phyloP scores from a whole-genome alignment of 2,888 invertebrate genomes.

The Tillus elongatus region DNA sequence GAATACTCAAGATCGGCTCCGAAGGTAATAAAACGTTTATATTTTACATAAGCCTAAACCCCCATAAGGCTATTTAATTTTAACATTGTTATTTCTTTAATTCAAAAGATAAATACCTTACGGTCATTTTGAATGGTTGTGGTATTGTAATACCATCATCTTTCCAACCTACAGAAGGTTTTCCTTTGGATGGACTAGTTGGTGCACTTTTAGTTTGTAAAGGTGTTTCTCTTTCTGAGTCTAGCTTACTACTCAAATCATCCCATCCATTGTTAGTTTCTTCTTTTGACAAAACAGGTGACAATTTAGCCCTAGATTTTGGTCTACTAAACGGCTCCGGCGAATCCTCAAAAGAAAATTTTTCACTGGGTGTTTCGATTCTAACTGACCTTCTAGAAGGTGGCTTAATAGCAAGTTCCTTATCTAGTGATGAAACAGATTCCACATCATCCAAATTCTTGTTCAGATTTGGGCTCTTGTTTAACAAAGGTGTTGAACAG shows the following conservation, averaged over 20 bases:
- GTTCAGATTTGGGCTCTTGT: slow-evolving; percentile 20
- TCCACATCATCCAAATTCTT: slow-evolving; percentile 27
- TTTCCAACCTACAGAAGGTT: slow-evolving; percentile 32
- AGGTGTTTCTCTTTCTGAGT: slow-evolving; percentile 24
- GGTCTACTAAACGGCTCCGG: slow-evolving; percentile 26
- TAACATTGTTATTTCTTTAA: too few species aligned
- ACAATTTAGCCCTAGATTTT: slow-evolving; percentile 32
- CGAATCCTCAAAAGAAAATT: slow-evolving; percentile 25
- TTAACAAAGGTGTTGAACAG: slow-evolving; percentile 29
- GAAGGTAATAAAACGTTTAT: too few species aligned
- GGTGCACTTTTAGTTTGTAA: slow-evolving; percentile 48
- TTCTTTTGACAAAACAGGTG: slow-evolving; percentile 30
- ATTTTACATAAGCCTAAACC: too few species aligned
- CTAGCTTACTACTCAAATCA: slow-evolving; percentile 31
- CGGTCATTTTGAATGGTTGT: slow-evolving; percentile 61
- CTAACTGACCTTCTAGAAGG: slow-evolving; percentile 39
- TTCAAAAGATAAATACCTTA: slow-evolving; percentile 51
- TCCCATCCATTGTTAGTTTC: slow-evolving; percentile 31
- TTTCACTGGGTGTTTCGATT: slow-evolving; percentile 37
- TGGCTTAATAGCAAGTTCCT: slow-evolving; percentile 31
- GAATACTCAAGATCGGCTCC: too few species aligned
- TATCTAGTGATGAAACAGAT: slow-evolving; percentile 30
- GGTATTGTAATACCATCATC: slow-evolving; percentile 49
- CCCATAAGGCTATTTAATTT: too few species aligned
- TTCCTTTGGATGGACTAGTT: slow-evolving; percentile 46